These are phyloP conservation scores for Cordylochernes scorpioides DNA, from an alignment of 2,888 invertebrate species.

Conservation along the genomic window DNA sequence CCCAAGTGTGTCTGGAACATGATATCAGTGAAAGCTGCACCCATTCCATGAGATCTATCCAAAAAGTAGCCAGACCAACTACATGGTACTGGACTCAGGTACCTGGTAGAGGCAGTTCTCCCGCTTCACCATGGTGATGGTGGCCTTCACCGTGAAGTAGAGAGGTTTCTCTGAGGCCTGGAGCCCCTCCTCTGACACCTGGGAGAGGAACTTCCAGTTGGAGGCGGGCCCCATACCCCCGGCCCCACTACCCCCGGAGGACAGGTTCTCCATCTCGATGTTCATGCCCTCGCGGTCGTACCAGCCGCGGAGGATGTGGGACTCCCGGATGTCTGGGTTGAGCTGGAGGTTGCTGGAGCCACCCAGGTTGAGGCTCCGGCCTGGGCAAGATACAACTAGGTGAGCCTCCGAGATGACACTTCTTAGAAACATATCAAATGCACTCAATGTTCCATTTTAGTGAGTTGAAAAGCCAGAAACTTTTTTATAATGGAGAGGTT, in stretches of 20 bases:
- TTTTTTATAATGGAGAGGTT: too few relatives aligned
- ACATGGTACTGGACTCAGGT: too few relatives aligned
- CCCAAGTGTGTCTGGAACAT: too few relatives aligned
- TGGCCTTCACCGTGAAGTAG: constrained; percentile 49
- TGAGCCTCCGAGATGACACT: too few relatives aligned
- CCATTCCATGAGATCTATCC: too few relatives aligned
- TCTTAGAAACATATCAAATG: too few relatives aligned
- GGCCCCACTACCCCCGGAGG: constrained; percentile 6
- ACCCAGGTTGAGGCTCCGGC: constrained; percentile 19
- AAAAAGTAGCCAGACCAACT: too few relatives aligned
- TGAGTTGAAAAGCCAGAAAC: too few relatives aligned
- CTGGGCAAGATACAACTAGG: constrained; percentile 15
- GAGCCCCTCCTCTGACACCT: constrained; percentile 39
- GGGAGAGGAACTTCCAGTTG: constrained; percentile 52
- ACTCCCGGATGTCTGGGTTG: constrained; percentile 68
- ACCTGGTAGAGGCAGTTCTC: constrained; percentile 62
- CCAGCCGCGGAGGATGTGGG: constrained; percentile 66
- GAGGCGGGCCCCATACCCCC: constrained; percentile 21
- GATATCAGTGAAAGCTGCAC: too few relatives aligned
- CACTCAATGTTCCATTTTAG: too few relatives aligned
- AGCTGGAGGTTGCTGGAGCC: constrained; percentile 30
- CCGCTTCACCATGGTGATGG: constrained; percentile 43
- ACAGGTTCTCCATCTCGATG: constrained; percentile 27
- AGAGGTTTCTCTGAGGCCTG: constrained; percentile 42
- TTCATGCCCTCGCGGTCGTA: constrained; percentile 33